phyloP scores from a whole-genome alignment of 1,140 invertebrate genomes.

The Pachypsylla venusta region DNA sequence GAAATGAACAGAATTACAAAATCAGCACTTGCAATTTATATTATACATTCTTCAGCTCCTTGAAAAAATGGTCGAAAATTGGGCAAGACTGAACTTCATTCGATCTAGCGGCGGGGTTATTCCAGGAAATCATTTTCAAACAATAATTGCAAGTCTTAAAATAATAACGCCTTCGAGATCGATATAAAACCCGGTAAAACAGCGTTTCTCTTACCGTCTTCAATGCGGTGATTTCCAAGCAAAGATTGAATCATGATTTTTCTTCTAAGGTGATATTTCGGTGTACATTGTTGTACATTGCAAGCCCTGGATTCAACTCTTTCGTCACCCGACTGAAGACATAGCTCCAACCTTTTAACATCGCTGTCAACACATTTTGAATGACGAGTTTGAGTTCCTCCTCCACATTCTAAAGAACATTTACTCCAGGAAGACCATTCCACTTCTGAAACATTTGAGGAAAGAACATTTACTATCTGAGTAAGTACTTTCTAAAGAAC shows the following conservation, averaged over 20 bases:
- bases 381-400: constrained; percentile 21
- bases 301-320: constrained; percentile 22
- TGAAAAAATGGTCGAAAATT: too few species aligned
- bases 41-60: too few species aligned
- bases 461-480: too few species aligned
- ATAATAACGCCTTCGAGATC: too few species aligned
- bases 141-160: too few species aligned
- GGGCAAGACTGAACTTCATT: too few species aligned
- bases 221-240: not conserved
- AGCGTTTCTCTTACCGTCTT: not conserved
- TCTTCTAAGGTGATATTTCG: not conserved
- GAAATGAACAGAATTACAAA: too few species aligned
- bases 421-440: constrained; percentile 25
- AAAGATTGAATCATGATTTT: not conserved
- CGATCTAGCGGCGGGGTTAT: too few species aligned
- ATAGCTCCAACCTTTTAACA: constrained; percentile 18
- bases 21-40: too few species aligned
- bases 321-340: constrained; percentile 20
- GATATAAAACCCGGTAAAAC: too few species aligned
- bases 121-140: too few species aligned
- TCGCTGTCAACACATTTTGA: constrained; percentile 21
- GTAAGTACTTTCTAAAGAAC: too few species aligned
- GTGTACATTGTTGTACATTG: constrained; percentile 15
- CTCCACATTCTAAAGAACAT: constrained; percentile 23
- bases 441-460: constrained; percentile 20